Percentiles rank a stretch among this genome's conserved stretches.
These are phyloP conservation scores for Muscidifurax raptorellus DNA, from an alignment of 1,140 invertebrate species.

Conservation along the genomic window DNA sequence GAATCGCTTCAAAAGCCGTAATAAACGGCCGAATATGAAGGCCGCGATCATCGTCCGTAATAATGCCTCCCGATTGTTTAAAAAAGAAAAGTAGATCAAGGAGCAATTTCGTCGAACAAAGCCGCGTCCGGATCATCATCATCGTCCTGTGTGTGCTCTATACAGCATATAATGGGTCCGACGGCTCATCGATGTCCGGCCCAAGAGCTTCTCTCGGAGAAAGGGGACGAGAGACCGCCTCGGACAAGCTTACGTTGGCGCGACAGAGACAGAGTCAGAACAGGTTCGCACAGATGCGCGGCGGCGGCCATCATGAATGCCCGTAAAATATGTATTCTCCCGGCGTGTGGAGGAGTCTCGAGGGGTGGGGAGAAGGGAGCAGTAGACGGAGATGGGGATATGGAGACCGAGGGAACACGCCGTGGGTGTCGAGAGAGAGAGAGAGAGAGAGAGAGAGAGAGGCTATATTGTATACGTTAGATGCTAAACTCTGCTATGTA, in stretches of 20 bases:
- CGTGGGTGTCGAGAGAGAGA: conserved; percentile 10
- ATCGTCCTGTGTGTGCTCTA: neutral
- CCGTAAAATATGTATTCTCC: conserved; percentile 76
- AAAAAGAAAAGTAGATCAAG: conserved; percentile 14
- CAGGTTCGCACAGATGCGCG: conserved; percentile 75
- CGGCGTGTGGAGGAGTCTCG: conserved; percentile 42
- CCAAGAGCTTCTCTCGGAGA: conserved; percentile 44
- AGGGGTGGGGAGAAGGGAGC: conserved; percentile 6
- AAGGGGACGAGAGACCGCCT: conserved; percentile 62
- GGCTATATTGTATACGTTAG: neutral
- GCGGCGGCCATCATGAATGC: conserved; percentile 76
- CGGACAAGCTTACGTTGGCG: neutral
- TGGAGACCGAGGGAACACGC: conserved; percentile 57
- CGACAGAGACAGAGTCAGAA: conserved; percentile 51
- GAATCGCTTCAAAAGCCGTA: neutral
- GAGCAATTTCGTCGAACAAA: conserved; percentile 16
- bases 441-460: conserved; percentile 45
- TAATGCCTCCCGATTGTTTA: conserved; percentile 30
- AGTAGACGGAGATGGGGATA: conserved; percentile 47
- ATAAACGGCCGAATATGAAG: conserved; percentile 1
- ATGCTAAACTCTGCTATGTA: neutral
- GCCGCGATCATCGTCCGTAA: conserved; percentile 24
- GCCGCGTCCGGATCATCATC: neutral
- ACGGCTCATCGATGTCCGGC: conserved; percentile 36
- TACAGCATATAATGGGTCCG: conserved; percentile 3